Evolutionary conservation across 2,888 invertebrate genomes (phyloP), one percentile per base, ranked within the genome.

Genomic region (Athalia circularis): DNA sequence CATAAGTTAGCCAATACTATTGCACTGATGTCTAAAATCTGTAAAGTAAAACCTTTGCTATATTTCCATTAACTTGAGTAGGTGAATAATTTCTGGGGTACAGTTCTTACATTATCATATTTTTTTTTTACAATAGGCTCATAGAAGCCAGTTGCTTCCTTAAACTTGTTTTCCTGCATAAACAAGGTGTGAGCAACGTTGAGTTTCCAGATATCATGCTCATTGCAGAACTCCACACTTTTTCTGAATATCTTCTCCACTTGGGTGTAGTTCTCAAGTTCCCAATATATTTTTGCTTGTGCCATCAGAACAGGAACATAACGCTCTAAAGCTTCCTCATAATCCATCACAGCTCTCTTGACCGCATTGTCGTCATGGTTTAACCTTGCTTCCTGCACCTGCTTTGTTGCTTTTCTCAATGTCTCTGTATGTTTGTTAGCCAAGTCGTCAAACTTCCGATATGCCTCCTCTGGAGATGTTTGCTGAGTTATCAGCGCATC

Each of bases 281-380:
- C 98, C 99, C 99, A 99, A 88, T 97, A 98, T 82, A 99, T 97
- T 92, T 98, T 99, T 0, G 99, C 99, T 90, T 99, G 98, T 0
- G 98, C 98, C 99, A 99, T 99, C n/a, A 99, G 93, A 0, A 99
- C 98, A 0, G 99, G 99, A 80, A 99, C 95, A 87, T 98, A 99
- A 84, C 97, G 94, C 87, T 98, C 97, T 81, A 98, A 89, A 0
- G 96, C 95, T 85, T 96, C 96, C 87, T 99, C 97, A 87, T 98
- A 98, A 87, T 97, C 97, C 77, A 96, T 94, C 0, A 99, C 95
- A 5, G 98, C 96, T 91, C 95, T 96, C 87, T 98, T 96, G 0
- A 98, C 95, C 81, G 96, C 94, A 85, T 95, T 96, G 83, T 98
- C 97, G 88, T 99, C 97, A 80, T 96, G 95, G 85, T 96, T 96